A percentile compares a stretch with the other conserved stretches of the same genome.
phyloP scores from a whole-genome alignment of 2,888 invertebrate species.

The Salpingus planirostris region DNA sequence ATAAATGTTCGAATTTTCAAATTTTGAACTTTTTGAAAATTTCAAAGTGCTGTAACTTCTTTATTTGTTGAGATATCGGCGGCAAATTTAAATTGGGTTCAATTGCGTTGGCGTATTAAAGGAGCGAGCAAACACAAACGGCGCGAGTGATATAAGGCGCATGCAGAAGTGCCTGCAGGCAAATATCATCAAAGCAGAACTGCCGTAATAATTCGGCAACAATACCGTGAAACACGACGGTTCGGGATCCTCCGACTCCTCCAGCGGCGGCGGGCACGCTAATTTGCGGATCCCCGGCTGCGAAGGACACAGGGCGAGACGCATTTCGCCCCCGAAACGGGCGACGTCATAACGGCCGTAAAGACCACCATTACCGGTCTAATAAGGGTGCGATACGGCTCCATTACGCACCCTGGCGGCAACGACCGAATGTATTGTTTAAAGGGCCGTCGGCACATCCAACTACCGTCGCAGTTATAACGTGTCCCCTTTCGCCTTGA shows the following conservation, averaged over 20 bases:
- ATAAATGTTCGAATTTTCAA: no score
- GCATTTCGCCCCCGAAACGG: slow-evolving; percentile 26
- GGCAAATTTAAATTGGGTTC: no score
- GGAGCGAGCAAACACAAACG: no score
- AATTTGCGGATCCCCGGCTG: slow-evolving; percentile 29
- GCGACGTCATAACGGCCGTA: slow-evolving; percentile 29
- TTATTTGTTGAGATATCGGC: no score
- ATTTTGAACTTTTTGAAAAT: no score
- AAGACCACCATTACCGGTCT: slow-evolving; percentile 38
- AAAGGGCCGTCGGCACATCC: slow-evolving; percentile 26
- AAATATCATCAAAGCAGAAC: slow-evolving; percentile 19
- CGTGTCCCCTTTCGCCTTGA: no score
- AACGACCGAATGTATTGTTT: slow-evolving; percentile 31
- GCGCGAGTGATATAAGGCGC: no score
- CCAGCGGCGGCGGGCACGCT: slow-evolving; percentile 25
- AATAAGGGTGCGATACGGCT: slow-evolving; percentile 35
- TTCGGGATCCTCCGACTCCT: slow-evolving; percentile 12
- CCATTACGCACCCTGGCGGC: slow-evolving; percentile 28
- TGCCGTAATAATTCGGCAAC: slow-evolving; percentile 16
- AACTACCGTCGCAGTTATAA: no score
- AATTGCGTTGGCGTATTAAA: no score
- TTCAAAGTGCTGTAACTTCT: no score
- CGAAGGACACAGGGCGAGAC: slow-evolving; percentile 33
- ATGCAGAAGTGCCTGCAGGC: no score
- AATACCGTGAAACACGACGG: slow-evolving; percentile 14